Evolutionary conservation across 2,888 invertebrate species (phyloP), one percentile per base, ranked within the genome.

Genomic region (Eupithecia insigniata): DNA sequence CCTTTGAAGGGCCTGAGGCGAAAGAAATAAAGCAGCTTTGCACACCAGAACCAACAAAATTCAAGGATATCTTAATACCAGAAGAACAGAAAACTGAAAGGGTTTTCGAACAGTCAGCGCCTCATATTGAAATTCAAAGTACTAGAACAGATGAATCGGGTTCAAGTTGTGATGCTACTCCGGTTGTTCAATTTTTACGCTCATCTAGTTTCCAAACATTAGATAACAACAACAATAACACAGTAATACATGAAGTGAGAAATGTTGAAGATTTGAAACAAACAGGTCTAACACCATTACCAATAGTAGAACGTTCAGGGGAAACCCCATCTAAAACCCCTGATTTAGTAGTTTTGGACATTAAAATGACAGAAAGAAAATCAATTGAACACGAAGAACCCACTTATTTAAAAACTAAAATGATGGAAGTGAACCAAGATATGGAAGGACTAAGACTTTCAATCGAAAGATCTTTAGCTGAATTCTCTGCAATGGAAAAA

Each of bases 341-440:
- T 28, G 83, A 86, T 75, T 73, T 78, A 28, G 66, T 82, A 43
- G 65, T 80, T 51, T 73, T 82, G 32, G 79, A 75, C 34, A 76
- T 85, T 30, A 77, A 76, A 71, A 78, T 83, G 18, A 78, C 78
- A n/a, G 83, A 84, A 74, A 76, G 79, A 8, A 79, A 81, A 66
- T 70, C 58, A 4, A 66, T 68, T 60, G 72, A 72, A 34, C 79
- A 81, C 66, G 81, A 83, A 70, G 90, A 91, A 80, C 91, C 90
- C 76, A 92, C 88, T 6, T 91, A 91, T 78, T 80, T 92, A 1
- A 92, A 92, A 83, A 91, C 92, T 0, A 92, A 93, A 87, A 90
- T 92, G 81, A 87, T 92, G 82, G 93, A 93, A 83, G 93, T 93
- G 0, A 92, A 91, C 76, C 85, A 90, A 81, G 93, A 92, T 69